A percentile compares a stretch with the other conserved stretches of the same genome.
Conservation (phyloP, 2,888 invertebrate species). For the Eudasyphora cyanicolor region DNA sequence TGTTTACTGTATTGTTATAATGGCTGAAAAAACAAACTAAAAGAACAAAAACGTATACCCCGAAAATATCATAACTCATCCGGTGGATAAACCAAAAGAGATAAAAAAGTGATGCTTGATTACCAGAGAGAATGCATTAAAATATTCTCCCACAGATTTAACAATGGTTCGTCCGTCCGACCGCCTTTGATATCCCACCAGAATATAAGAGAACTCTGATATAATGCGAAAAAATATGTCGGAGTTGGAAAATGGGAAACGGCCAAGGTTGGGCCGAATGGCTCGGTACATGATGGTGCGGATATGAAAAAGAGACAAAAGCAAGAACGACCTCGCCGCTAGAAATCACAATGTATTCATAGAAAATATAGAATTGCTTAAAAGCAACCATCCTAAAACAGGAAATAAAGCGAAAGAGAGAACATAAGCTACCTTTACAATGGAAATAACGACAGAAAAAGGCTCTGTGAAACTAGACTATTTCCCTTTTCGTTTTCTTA, state of each 20-base stretch:
- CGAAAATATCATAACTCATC: conserved; percentile 13
- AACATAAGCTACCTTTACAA: background rate
- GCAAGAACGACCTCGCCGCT: background rate
- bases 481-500: background rate
- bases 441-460: background rate
- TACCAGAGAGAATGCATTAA: background rate
- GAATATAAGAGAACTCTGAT: background rate
- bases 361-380: background rate
- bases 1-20: background rate
- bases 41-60: background rate
- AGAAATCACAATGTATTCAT: background rate
- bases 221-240: conserved; percentile 6
- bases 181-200: background rate
- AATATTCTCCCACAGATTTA: background rate
- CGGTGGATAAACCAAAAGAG: background rate
- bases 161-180: background rate
- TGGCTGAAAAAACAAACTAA: background rate
- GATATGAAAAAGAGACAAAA: background rate
- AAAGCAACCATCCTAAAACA: background rate
- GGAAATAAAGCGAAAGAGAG: conserved; percentile 5
- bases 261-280: background rate
- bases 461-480: background rate
- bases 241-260: background rate
- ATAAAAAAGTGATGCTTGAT: background rate
- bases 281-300: background rate